These are phyloP conservation scores for Podabrus alpinus DNA, from an alignment of 2,888 invertebrate species.

Conservation along the genomic window DNA sequence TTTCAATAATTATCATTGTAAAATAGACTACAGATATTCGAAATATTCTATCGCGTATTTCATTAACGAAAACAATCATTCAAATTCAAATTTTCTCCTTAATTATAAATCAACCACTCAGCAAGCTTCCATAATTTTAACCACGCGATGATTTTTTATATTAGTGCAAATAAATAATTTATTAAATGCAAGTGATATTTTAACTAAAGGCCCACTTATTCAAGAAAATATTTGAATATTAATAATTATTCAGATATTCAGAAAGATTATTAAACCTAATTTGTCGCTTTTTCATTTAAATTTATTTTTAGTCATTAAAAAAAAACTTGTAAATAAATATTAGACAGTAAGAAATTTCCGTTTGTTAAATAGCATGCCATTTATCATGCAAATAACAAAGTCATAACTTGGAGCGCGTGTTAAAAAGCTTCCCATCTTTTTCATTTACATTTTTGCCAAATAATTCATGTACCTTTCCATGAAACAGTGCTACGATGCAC, in stretches of 20 bases:
- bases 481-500: constrained; percentile 37
- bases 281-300: not conserved
- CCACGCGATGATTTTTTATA: not conserved
- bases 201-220: not conserved
- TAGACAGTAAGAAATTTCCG: constrained; percentile 43
- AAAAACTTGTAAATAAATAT: constrained; percentile 31
- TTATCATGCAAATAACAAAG: constrained; percentile 44
- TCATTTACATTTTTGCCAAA: constrained; percentile 43
- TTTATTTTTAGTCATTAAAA: not conserved
- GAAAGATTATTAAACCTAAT: not conserved
- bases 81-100: not conserved
- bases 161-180: not conserved
- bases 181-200: not conserved
- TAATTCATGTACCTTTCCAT: constrained; percentile 41
- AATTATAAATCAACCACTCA: not conserved
- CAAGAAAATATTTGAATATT: not conserved
- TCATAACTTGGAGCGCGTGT: constrained; percentile 39
- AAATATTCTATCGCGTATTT: too few relatives aligned
- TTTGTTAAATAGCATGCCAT: constrained; percentile 41
- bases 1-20: too few relatives aligned
- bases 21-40: too few relatives aligned
- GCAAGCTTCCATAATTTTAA: too few relatives aligned
- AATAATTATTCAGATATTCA: not conserved
- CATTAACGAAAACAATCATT: not conserved
- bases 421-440: constrained; percentile 34